Conservation (phyloP, 2,888 invertebrate species). For the Sceliomorpha sp. region DNA sequence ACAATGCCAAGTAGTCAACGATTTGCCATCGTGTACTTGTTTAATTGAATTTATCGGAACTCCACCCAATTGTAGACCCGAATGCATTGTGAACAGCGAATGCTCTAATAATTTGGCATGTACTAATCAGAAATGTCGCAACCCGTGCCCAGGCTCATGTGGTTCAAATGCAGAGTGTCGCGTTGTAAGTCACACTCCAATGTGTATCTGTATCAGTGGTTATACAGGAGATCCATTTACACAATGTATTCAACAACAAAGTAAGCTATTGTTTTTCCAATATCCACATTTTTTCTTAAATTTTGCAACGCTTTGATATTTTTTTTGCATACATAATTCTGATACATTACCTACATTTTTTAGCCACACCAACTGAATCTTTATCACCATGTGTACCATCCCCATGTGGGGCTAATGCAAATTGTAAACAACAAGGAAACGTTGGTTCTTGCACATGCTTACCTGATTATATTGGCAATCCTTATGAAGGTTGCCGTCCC, state of each 20-base stretch:
- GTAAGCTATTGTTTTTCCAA: constrained; percentile 45
- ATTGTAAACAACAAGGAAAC: constrained; percentile 81
- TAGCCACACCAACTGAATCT: constrained; percentile 62
- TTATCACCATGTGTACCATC: constrained; percentile 84
- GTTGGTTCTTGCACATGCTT: constrained; percentile 83
- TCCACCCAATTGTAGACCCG: constrained; percentile 89
- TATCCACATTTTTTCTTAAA: too few relatives aligned
- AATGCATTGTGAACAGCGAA: constrained; percentile 90
- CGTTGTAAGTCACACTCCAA: constrained; percentile 86
- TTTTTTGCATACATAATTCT: too few relatives aligned
- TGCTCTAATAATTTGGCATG: constrained; percentile 87
- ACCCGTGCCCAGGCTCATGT: constrained; percentile 90
- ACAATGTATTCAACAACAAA: constrained; percentile 83
- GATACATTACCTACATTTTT: background rate
- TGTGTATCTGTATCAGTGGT: constrained; percentile 83
- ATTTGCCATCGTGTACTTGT: constrained; percentile 88
- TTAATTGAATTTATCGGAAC: constrained; percentile 85
- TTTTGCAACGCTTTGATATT: too few relatives aligned
- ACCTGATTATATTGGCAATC: constrained; percentile 84
- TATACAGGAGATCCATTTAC: constrained; percentile 86
- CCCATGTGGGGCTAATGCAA: constrained; percentile 85
- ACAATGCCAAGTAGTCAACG: constrained; percentile 85
- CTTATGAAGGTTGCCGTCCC: constrained; percentile 81
- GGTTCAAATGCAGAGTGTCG: constrained; percentile 85
- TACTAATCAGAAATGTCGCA: constrained; percentile 87